These are phyloP conservation scores for Equus quagga DNA, from an alignment of 2,113 vertebrate genomes.

Conservation along the genomic window DNA sequence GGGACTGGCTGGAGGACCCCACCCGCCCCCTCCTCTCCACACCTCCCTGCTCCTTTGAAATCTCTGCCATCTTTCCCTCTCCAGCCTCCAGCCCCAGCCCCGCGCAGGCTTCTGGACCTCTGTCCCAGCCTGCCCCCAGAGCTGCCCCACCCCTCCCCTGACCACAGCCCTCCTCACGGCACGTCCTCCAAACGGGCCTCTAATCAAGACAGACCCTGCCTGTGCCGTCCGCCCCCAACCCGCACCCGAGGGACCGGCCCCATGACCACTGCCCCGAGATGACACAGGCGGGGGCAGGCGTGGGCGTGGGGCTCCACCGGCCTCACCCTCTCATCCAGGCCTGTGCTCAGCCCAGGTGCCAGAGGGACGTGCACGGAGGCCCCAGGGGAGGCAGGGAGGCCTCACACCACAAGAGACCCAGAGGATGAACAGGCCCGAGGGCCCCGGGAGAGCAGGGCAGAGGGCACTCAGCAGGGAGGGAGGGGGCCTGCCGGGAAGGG, in stretches of 20 bases:
- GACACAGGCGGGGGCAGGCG: accelerated
- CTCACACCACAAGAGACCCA: accelerated
- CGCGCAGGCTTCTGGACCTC: neutral
- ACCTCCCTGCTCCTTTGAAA: neutral
- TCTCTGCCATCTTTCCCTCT: neutral
- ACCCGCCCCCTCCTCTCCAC: too few species aligned
- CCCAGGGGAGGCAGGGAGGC: accelerated
- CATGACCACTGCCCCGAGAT: accelerated
- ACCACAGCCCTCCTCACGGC: accelerated
- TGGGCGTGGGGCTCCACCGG: neutral
- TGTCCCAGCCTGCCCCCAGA: neutral
- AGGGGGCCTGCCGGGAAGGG: too few species aligned
- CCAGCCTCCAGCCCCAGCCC: neutral
- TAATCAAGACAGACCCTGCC: neutral
- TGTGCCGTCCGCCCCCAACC: accelerated
- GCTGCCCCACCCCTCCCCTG: neutral
- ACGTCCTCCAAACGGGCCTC: neutral
- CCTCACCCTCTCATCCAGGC: neutral
- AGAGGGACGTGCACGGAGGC: accelerated
- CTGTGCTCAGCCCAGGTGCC: neutral
- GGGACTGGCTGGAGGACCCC: accelerated
- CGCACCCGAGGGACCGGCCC: too few species aligned
- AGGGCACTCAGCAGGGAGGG: accelerated
- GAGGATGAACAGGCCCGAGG: neutral
- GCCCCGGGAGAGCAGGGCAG: accelerated